Conservation (phyloP, 2,113 vertebrate genomes). For the Peucedramus taeniatus region DNA sequence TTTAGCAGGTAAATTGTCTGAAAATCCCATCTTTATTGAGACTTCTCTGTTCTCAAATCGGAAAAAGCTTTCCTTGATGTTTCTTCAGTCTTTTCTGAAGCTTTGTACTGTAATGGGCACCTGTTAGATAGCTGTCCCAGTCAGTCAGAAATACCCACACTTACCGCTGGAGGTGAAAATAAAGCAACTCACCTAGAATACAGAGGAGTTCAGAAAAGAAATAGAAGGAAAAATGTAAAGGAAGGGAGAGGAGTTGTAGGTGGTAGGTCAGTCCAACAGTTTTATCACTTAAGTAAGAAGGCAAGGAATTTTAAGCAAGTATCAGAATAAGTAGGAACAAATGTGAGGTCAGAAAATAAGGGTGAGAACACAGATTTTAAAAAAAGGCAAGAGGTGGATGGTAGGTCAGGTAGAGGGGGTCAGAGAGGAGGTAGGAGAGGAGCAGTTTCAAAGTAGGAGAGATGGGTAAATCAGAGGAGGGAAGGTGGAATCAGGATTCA, state of each 20-base stretch:
- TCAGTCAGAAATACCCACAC: neutral
- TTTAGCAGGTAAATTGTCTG: neutral
- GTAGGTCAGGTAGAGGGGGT: neutral
- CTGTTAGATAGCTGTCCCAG: neutral
- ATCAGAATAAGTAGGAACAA: neutral
- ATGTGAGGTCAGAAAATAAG: neutral
- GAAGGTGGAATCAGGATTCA: neutral
- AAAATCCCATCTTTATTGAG: neutral
- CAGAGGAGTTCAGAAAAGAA: neutral
- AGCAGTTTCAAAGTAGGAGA: neutral
- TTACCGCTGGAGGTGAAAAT: neutral
- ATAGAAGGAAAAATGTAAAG: neutral
- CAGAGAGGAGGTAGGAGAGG: neutral
- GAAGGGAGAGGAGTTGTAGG: neutral
- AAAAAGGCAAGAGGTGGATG: neutral
- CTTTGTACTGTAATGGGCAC: neutral
- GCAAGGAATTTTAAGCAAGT: neutral
- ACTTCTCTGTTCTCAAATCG: neutral
- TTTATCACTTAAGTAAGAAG: neutral
- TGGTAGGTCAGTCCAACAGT: neutral
- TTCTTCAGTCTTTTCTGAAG: neutral
- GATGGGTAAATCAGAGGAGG: neutral
- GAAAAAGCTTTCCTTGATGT: neutral
- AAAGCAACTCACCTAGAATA: neutral
- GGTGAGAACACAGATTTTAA: neutral